phyloP scores from a whole-genome alignment of 2,888 invertebrate species.

The Lucinisca nassula region DNA sequence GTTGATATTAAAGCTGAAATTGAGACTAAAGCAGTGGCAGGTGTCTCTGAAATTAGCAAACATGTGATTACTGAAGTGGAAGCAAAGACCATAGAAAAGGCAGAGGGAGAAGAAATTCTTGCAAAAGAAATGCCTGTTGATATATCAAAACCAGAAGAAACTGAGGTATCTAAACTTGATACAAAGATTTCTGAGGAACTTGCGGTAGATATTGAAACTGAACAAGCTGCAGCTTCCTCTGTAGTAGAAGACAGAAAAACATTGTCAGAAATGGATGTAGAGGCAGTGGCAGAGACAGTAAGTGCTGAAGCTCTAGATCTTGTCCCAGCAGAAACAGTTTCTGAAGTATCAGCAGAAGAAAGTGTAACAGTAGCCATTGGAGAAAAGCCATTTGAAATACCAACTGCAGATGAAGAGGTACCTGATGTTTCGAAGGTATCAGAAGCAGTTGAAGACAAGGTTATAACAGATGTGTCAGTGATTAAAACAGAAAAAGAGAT shows the following conservation, averaged over 20 bases:
- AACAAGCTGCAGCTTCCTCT: not conserved
- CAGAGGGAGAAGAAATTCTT: no score
- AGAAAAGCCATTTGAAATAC: conserved; percentile 51
- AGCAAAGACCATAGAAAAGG: no score
- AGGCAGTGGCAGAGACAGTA: not conserved
- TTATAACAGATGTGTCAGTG: conserved; percentile 84
- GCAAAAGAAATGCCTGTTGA: not conserved
- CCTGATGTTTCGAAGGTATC: not conserved
- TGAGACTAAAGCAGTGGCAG: no score
- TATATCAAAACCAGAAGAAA: not conserved
- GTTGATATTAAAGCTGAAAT: no score
- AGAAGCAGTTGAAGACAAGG: not conserved
- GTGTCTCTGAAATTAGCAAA: no score
- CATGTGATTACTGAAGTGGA: no score
- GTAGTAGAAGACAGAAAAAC: not conserved
- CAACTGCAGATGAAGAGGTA: conserved; percentile 86
- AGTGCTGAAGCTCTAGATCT: not conserved
- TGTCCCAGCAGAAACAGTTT: not conserved
- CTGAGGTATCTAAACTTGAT: not conserved
- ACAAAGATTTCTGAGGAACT: not conserved
- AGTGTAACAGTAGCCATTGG: not conserved
- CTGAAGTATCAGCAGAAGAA: not conserved
- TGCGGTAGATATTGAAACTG: conserved; percentile 15
- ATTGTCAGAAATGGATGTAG: not conserved
- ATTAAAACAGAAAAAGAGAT: not conserved